Percentiles rank a stretch among this genome's conserved stretches.
These are phyloP conservation scores for Falcunculus frontatus DNA, from an alignment of 2,113 vertebrate species.

Conservation along the genomic window DNA sequence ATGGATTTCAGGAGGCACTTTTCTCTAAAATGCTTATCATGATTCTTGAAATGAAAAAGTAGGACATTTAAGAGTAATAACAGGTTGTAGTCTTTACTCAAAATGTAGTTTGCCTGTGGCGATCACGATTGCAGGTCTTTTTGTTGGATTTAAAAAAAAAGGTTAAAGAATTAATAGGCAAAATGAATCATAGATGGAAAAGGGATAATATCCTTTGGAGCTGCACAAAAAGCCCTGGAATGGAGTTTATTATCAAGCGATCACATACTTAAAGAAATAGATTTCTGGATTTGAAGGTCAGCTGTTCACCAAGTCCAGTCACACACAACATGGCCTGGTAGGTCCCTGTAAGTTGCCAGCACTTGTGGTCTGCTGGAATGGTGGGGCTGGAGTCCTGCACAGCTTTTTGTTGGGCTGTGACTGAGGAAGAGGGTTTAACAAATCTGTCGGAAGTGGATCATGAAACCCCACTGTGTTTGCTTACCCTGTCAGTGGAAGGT, in stretches of 20 bases:
- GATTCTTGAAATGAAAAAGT: slow-evolving; percentile 26
- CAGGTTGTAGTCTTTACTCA: background rate
- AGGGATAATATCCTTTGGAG: background rate
- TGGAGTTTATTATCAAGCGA: background rate
- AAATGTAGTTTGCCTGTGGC: background rate
- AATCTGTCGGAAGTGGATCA: background rate
- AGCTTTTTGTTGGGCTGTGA: background rate
- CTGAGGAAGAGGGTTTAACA: background rate
- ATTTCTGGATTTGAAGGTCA: background rate
- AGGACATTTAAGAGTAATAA: background rate
- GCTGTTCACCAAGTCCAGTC: background rate
- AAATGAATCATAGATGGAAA: background rate
- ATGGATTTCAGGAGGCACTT: slow-evolving; percentile 30
- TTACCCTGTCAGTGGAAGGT: background rate
- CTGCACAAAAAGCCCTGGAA: background rate
- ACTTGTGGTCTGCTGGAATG: background rate
- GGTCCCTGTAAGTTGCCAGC: background rate
- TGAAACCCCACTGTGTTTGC: background rate
- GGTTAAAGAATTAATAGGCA: background rate
- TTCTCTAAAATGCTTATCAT: slow-evolving; percentile 14
- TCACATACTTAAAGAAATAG: background rate
- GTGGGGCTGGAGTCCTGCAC: background rate
- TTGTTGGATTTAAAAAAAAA: background rate
- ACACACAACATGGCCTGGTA: background rate
- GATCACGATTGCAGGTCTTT: background rate